Base-by-base conservation (phyloP, 2,888 invertebrate species). In the Dinocampus coccinellae region DNA sequence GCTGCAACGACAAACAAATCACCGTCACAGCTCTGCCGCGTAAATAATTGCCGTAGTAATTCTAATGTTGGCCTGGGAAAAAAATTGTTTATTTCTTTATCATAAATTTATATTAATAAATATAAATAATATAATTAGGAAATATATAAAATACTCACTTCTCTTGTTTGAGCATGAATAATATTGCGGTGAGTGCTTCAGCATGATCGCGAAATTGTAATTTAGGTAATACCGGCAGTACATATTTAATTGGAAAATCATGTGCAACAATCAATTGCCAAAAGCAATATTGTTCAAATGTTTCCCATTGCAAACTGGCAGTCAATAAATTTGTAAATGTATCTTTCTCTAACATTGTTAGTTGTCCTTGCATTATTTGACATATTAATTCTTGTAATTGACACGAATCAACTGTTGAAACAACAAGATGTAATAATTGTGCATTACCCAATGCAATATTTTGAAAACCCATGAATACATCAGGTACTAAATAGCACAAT, bases 221-320 rank as follows among this genome's bases (percentile, higher is more conserved):
- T 82, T 95, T 95, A 20, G 93, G 92, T 78, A 94, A 88, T 78
- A 94, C 89, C 42, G 96, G 94, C 83, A 96, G 89, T 76, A 98
- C 93, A 84, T 94, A 93, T 83, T 97, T 97, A n/a, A 97, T 92
- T 67, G 96, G 94, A 84, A 98, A 94, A 86, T 97, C 96, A 86
- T 98, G 98, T 53, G 97, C 97, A 77, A 94, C 93, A 62, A 98
- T 92, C 71, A 99, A 90, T 88, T 98, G 98, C 99, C 99, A 99
- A 58, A 99, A 91, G 87, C 97, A 98, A 86, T 96, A 94, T 88
- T 99, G 99, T 88, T 99, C 98, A 81, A 97, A 96, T 1, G 98
- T 97, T 88, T 99, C 98, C 97, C 98, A 99, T 70, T 92, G 92
- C 69, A 99, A 89, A 82, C 97, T 98, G 55, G 94, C 93, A 73